Evolutionary conservation across 2,797 vertebrate genomes (phyloP), one percentile per base, ranked within the genome.

Genomic region (Smutsia gigantea): DNA sequence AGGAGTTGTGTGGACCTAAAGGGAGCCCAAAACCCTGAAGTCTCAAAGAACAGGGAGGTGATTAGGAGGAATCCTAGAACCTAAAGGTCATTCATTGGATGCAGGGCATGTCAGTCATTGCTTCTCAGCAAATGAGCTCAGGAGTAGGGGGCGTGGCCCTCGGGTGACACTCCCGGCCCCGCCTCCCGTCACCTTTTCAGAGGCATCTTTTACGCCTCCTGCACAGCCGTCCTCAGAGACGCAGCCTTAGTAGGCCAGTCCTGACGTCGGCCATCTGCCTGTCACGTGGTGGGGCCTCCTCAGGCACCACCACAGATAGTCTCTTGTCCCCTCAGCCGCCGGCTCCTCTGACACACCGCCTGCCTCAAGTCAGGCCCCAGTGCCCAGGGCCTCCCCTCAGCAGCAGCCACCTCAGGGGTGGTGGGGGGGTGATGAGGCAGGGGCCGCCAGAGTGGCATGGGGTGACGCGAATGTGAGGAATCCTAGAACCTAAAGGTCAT

Each of bases 181-280:
- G 1, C 53, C 46, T 66, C 2, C 23, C 0, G 2, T 10, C 29
- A 1, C 5, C 0, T 18, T 9, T 1, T 29, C 0, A 1, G 1
- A 0, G 0, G 14, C 14, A 4, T 15, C 49, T 42, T 63, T 59
- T 17, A 3, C 0, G 0, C 17, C 27, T 11, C 10, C 39, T 25
- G 8, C 42, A 9, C 42, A 46, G 42, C 10, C 42, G 42, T 46
- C 42, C 8, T 46, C 42, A 46, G 42, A 46, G 42, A 8, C 42
- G 1, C 42, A 46, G 5, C 8, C 42, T 46, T 46, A 8, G 42
- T 8, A 46, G 42, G 42, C 42, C 42, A 42, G 42, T 9, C 42
- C 42, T 42, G 42, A 42, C 42, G 7, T 42, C 42, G 42, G 42
- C 42, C 42, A 6, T 42, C 42, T 42, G 42, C 42, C 42, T 42